These are phyloP conservation scores for Rattus norvegicus DNA, from an alignment of 2,113 vertebrate genomes.

Conservation along the genomic window DNA sequence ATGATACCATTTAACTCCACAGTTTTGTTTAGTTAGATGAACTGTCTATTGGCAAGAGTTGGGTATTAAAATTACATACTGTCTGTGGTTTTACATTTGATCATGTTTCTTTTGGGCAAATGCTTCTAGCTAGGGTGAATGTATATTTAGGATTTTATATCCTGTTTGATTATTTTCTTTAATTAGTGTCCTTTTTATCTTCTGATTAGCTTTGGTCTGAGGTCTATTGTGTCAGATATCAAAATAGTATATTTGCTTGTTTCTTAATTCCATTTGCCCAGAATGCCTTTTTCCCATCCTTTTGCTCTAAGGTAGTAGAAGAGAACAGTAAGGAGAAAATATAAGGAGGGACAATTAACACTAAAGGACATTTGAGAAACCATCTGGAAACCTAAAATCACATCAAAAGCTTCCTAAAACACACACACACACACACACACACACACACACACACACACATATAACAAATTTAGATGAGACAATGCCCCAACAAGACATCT, in stretches of 20 bases:
- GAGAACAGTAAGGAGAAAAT: not conserved
- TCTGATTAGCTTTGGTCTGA: not conserved
- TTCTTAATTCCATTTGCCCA: not conserved
- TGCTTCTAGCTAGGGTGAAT: not conserved
- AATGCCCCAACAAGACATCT: too few relatives aligned
- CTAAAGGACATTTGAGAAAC: not conserved
- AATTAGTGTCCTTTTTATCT: not conserved
- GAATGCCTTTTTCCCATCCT: not conserved
- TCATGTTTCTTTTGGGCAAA: not conserved
- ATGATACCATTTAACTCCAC: not conserved
- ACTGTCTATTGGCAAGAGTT: too few relatives aligned
- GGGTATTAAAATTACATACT: not conserved
- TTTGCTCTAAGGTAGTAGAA: not conserved
- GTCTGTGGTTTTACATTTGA: not conserved
- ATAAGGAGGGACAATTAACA: not conserved
- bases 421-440: too few relatives aligned
- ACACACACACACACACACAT: too few relatives aligned
- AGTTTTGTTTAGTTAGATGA: not conserved
- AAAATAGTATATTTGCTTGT: not conserved
- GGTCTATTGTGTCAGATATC: not conserved
- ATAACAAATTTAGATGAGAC: too few relatives aligned
- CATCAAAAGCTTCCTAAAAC: not conserved
- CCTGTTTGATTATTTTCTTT: not conserved
- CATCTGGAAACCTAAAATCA: not conserved
- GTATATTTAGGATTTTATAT: not conserved